Percentiles rank a stretch among this genome's conserved stretches.
Evolutionary conservation across 92 coral and sea anemone genomes (phyloP).

Genomic region (Micromussa lordhowensis): DNA sequence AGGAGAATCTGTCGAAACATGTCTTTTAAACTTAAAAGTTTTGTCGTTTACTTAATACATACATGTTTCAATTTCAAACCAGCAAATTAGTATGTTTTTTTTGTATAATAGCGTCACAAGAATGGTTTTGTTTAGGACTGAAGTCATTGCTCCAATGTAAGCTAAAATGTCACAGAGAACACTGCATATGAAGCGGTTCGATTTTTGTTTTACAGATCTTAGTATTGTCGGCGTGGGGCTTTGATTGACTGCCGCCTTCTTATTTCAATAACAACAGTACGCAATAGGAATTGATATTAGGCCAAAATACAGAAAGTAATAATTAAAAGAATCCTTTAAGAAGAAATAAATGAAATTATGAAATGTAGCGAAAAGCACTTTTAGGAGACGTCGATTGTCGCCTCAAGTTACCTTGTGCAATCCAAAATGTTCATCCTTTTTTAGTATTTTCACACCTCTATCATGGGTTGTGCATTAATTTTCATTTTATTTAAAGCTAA

Average conservation of each 20-base stretch:
- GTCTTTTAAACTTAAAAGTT: too few relatives aligned
- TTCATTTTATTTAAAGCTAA: background rate
- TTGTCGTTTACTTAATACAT: too few relatives aligned
- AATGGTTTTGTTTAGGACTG: background rate
- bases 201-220: background rate
- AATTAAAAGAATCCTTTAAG: background rate
- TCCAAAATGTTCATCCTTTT: background rate
- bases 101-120: background rate
- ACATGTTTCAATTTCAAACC: background rate
- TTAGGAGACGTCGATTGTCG: background rate
- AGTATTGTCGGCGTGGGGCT: background rate
- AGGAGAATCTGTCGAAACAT: too few relatives aligned
- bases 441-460: background rate
- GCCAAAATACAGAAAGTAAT: background rate
- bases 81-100: background rate
- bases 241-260: background rate
- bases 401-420: background rate
- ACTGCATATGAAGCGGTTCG: background rate
- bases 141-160: too few relatives aligned
- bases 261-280: background rate
- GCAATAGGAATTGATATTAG: background rate
- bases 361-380: background rate
- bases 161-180: too few relatives aligned
- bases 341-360: background rate
- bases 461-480: background rate